Conservation (phyloP, 2,888 invertebrate genomes). For the Entomobrya multifasciata region DNA sequence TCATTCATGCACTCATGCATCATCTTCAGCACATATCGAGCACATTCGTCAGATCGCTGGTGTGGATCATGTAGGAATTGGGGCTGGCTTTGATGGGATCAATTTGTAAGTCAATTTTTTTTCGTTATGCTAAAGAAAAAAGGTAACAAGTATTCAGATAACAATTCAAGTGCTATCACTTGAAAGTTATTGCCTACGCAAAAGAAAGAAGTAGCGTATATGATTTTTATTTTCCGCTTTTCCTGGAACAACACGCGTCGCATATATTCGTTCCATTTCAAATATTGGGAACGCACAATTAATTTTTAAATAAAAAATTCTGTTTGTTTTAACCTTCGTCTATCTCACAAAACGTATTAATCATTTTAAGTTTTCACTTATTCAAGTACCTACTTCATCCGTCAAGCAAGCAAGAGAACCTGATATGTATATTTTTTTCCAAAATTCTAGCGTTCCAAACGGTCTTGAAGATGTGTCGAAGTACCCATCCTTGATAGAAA, state of each 20-base stretch:
- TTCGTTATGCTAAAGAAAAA: constrained; percentile 1
- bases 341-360: not conserved
- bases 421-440: not conserved
- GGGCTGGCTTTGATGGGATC: constrained; percentile 94
- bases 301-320: not conserved
- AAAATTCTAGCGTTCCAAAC: constrained; percentile 85
- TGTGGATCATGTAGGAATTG: constrained; percentile 91
- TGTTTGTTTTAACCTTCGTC: not conserved
- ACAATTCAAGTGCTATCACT: constrained; percentile 22
- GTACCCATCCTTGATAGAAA: constrained; percentile 91
- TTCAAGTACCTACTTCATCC: no score
- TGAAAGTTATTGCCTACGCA: constrained; percentile 2
- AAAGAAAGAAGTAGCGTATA: not conserved
- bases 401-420: not conserved
- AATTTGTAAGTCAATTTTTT: constrained; percentile 88
- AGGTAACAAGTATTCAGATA: constrained; percentile 15
- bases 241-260: no score
- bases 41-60: constrained; percentile 91
- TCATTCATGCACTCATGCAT: constrained; percentile 17
- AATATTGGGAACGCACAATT: no score
- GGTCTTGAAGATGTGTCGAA: constrained; percentile 92
- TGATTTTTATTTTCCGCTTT: not conserved
- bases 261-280: no score
- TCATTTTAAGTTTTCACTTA: not conserved
- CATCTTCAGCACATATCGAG: constrained; percentile 88